Base-by-base conservation (phyloP, 2,888 invertebrate genomes). In the Chesias legatella region DNA sequence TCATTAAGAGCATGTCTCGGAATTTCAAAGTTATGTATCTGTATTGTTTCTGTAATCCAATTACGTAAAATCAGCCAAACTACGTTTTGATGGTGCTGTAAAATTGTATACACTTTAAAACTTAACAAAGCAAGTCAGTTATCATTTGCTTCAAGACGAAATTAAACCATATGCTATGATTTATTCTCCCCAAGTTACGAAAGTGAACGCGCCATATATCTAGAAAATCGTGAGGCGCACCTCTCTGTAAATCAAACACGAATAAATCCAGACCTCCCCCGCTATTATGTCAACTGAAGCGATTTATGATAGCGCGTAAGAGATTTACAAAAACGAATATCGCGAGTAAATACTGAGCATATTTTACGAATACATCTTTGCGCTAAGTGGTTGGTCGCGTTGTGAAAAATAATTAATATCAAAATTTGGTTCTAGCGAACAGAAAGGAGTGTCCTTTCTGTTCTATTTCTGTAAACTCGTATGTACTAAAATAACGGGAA, bases 251-350 rank as follows among this genome's bases (percentile, higher is more conserved):
- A 84, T 85, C 84, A 81, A 80, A 83, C 79, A 74, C 76, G 79
- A 77, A 83, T 83, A 84, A 83, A 84, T 84, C 82, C 77, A 75
- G 67, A 67, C 73, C 73, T 65, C 75, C 77, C 78, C 74, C 78
- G 80, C 82, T 79, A 82, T 85, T 83, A 84, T 79, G 83, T 83
- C 83, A 84, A 77, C 76, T 72, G 73, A 79, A 79, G 75, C 81
- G 82, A 84, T 85, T 85, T 86, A 85, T 82, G 83, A 80, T 79
- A 73, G 67, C 69, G 74, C 81, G 79, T 75, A 72, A 79, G 79
- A 83, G 81, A 82, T 83, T 83, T 81, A 69, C 76, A 73, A 66
- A 73, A 68, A 69, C 67, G 40, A 74, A 77, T 73, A 78, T 73
- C 67, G 60, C 52, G 62, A 72, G 77, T 76, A 81, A 80, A 81